Evolutionary conservation across 2,797 vertebrate genomes (phyloP), one percentile per base, ranked within the genome.

Genomic region (Sitta carolinensis): DNA sequence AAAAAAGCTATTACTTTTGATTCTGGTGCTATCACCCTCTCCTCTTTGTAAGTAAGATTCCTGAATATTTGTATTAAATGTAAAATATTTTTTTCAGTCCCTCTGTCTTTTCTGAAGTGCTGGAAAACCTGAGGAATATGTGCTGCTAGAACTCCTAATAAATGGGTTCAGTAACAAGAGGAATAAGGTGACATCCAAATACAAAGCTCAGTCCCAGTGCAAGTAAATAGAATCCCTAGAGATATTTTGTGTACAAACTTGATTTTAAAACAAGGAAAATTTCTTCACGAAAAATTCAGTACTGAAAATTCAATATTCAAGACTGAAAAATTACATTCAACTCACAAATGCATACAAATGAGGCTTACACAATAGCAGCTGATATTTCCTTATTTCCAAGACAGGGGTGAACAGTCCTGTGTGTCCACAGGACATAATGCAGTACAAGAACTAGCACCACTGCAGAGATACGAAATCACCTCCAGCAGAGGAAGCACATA

Each of bases 361-460:
- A 79, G 32, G 8, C 5, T 50, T 48, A 61, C 4, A 52, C 18
- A 85, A 29, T 16, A 15, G 19, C 4, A 72, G 10, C 30, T 63
- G 23, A 16, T 43, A 52, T 38, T 52, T 70, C 15, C 20, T 54
- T 66, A 23, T 74, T 67, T 75, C 61, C 34, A 52, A 72, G 47
- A 16, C 26, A 6, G 42, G 4, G 4, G 5, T 73, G 55, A 83
- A 42, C 13, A 38, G 52, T 22, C n/a, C n/a, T 34, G 30, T 16
- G 26, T 16, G 27, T 45, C 87, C 62, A 36, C 36, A 36, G 10
- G 36, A 34, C 26, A 59, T 21, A 36, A 13, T 0, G 0, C 1
- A 2, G 38, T 7, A 18, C 23, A 57, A 89, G 36, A 58, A 54
- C 20, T 3, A n/a, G 69, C 57, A 59, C 8, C 8, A 0, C 1